These are phyloP conservation scores for Chloropsis cyanopogon DNA, from an alignment of 2,113 vertebrate genomes.

Conservation along the genomic window DNA sequence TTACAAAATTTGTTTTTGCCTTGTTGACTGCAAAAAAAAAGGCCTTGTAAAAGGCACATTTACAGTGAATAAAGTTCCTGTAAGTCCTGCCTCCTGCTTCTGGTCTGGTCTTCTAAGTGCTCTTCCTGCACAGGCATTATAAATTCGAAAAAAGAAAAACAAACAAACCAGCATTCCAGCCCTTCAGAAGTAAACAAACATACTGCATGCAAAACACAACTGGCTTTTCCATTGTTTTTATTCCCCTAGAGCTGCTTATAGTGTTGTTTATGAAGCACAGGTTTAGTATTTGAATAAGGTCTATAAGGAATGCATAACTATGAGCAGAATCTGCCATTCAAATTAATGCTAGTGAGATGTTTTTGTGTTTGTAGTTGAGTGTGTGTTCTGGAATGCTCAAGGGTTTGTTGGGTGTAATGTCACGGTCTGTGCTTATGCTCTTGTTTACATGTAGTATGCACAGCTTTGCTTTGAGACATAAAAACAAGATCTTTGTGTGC, in stretches of 20 bases:
- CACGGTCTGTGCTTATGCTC: not conserved
- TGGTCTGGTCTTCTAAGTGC: not conserved
- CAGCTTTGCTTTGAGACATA: not conserved
- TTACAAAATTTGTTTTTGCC: not conserved
- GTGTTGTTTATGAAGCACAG: not conserved
- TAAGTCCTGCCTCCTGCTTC: not conserved
- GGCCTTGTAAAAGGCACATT: not conserved
- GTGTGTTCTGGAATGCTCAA: not conserved
- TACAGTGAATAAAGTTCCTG: not conserved
- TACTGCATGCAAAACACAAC: not conserved
- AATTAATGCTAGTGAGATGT: not conserved
- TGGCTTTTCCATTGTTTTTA: not conserved
- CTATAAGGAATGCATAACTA: not conserved
- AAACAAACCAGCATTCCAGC: not conserved
- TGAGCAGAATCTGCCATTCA: not conserved
- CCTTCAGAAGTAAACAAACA: not conserved
- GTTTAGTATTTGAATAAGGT: not conserved
- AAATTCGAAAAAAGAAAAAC: not conserved
- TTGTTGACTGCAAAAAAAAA: not conserved
- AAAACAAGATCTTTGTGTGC: not conserved
- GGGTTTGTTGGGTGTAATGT: not conserved
- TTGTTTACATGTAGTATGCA: not conserved
- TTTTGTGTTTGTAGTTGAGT: not conserved
- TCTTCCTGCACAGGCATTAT: not conserved
- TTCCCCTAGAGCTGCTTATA: not conserved